Base-by-base conservation (phyloP, 37 sponge, comb jelly and placozoan genomes). In the Beroe ovata region DNA sequence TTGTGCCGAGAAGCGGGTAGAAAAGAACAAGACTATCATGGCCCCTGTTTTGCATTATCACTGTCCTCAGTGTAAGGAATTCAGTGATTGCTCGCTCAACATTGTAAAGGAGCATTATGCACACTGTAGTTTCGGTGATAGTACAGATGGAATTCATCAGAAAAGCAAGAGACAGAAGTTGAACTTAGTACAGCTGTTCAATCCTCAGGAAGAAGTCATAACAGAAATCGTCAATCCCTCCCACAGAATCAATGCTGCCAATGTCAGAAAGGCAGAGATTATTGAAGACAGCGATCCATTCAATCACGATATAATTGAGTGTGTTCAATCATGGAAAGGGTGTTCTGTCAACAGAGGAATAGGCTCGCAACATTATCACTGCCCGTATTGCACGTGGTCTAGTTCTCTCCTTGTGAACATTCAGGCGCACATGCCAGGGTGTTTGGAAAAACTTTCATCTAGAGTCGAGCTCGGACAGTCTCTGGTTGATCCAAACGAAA, bases 11-110 rank as follows among this genome's bases (percentile, higher is more conserved):
- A 42, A 77, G 25, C 21, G 54, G 8, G 84, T 77, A 0, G 54
- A 77, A 42, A 23, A 42, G 28, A 77, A 77, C 47, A 77, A 77
- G 47, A 77, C 84, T 1, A 77, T 77, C 84, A 77, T 77, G 84
- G 84, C 84, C 35, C 84, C 84, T 77, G 54, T 77, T 8, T 35
- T 77, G 41, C 84, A 77, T 23, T 77, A 77, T 42, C 84, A 77
- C 21, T 77, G 84, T 41, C 84, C 84, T 8, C 42, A 77, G 3
- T 77, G 84, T 23, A 77, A 36, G 25, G 84, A 77, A 35, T 77
- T 36, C 84, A 77, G 84, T 41, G 84, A 77, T 39, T 77, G 84
- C 47, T 42, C 54, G 25, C 28, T 77, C 54, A 33, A 19, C 38
- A 77, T 77, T 11, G 84, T 77, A 25, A 77, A 77, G 28, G 84